Evolutionary conservation across 2,888 invertebrate species (phyloP), one percentile per base, ranked within the genome.

Genomic region (Limulus polyphemus): DNA sequence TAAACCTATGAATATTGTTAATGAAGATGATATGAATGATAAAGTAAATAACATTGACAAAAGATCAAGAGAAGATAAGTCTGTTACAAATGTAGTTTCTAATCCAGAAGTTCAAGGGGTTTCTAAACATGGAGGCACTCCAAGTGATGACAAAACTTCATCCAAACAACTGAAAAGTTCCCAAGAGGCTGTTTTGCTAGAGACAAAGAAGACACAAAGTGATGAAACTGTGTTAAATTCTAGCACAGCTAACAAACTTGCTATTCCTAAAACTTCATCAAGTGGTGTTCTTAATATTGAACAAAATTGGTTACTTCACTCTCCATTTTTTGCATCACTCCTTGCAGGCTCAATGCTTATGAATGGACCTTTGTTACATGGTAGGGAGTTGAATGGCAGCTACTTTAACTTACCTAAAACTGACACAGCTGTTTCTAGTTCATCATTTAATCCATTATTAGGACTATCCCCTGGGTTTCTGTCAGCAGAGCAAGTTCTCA

Each of bases 391-490:
- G 56, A 67, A 67, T 59, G 67, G 67, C 51, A 65, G 63, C 11
- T 67, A 65, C 50, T 63, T 67, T 50, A 64, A 65, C 49, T 32
- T 32, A 32, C 32, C 32, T 32, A 32, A 32, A 32, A 32, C 32
- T 32, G 32, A 32, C 32, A 32, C 32, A 32, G 54, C 54, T n/a
- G 32, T 14, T 10, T 32, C 64, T 47, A 60, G 62, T 46, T 63
- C 62, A 51, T 62, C 65, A 13, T 67, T 67, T 59, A 63, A 62
- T 49, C 64, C 63, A 11, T 63, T 63, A 60, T 55, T 67, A 55
- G 64, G 68, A 13, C 70, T 73, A 52, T 71, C 73, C 55, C 67
- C 72, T 9, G 60, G 63, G 14, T 68, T 69, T 55, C 59, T 70
- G 32, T 65, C 69, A 54, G 70, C 72, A 50, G 72, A 72, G 58